Base-by-base conservation (phyloP, 2,888 invertebrate species). In the Phortica okadai region DNA sequence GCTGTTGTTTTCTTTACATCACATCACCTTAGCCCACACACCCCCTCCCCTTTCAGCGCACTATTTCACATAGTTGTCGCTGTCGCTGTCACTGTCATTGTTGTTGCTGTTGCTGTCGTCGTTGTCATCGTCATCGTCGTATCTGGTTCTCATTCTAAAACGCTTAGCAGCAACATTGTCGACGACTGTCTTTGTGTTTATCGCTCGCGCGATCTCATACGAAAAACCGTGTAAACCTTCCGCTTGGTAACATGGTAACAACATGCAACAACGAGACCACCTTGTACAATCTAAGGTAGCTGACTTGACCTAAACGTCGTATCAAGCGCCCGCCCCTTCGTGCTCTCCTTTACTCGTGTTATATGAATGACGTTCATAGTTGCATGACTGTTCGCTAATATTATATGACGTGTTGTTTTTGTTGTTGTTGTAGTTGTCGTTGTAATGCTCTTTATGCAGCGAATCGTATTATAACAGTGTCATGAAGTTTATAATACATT, bases 361-460 rank as follows among this genome's bases (percentile, higher is more conserved):
- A 50, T 11, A 50, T 50, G 50, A 50, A 50, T 50, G 50, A 62
- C 25, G 62, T 82, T 77, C 76, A 74, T 77, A 75, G 59, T 83
- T 73, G 81, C 82, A 83, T 78, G 80, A 85, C 83, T 84, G 86
- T 84, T 84, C 81, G 80, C 82, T 84, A 86, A 82, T 56, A 16
- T 56, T 56, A 16, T 56, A 56, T 16, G 21, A 62, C 62, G 8
- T 16, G 25, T 62, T 62, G n/a, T 62, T 62, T n/a, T 21, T 62
- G 25, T 62, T 62, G n/a, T 62, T 62, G 21, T 21, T 62, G 33
- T 59, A 74, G 74, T 44, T 69, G 70, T 10, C 50, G 4, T 7
- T 72, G 73, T 45, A 21, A 11, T 33, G 4, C 33, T 33, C 33
- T 33, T 33, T 1, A 33, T 33, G 33, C 33, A 4, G 33, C 4